Evolutionary conservation across 2,888 invertebrate species (phyloP), one percentile per base, ranked within the genome.

Genomic region (Brachyptera putata): DNA sequence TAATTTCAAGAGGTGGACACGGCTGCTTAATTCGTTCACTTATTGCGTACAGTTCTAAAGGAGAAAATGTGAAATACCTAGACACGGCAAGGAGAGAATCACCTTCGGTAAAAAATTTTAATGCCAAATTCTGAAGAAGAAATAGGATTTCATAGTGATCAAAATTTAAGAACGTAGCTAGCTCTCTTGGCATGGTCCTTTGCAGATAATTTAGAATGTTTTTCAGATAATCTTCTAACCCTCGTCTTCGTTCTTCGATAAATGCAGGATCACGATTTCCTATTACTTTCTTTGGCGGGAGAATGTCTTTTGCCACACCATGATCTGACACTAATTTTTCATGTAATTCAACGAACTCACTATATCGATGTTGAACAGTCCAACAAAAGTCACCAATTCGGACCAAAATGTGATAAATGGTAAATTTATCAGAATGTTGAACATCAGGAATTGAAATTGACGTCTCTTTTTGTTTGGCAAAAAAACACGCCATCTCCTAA

Each of bases 221-320:
- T 69, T 83, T 84, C 50, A 96, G 77, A 75, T 97, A 97, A 53
- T 82, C 80, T 73, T 92, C 88, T 39, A 97, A 77, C 14, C 86
- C 91, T 64, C 83, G 80, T 61, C 90, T 83, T 57, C 96, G 81
- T 69, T 87, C 89, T 70, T 91, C 90, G 1, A 98, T 81, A 72
- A 98, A 97, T 59, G 84, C 80, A 0, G 91, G 90, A 65, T 90
- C 89, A 74, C 89, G 91, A 71, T 95, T 95, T 1, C 95, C 87
- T 68, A 95, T 87, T 2, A 93, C 81, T 77, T 95, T 95, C 75
- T 98, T 97, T 0, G 94, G 94, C 11, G 97, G 97, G 14, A 97
- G 76, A 61, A 93, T 79, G 69, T 91, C 91, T 72, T 89, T 91
- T 5, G 89, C 84, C 2, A 93, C 84, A 56, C 89, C 89, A 74